Conservation (phyloP, 2,113 vertebrate species). For the Danio rerio region GRCz12tu NC_133184.1:46479001-46479500, state of each 20-base stretch:
- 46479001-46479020: too few species aligned
- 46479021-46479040: too few species aligned
- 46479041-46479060: too few species aligned
- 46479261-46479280: not conserved
- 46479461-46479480: not conserved
- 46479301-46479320: not conserved
- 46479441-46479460: not conserved
- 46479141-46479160: too few species aligned
- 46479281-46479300: not conserved
- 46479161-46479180: too few species aligned
- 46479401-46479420: not conserved
- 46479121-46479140: too few species aligned
- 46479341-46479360: not conserved
- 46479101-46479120: too few species aligned
- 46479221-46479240: not conserved
- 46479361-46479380: not conserved
- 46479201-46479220: not conserved
- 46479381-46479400: not conserved
- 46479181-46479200: not conserved
- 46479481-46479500: not conserved
- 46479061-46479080: too few species aligned
- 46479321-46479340: not conserved
- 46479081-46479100: too few species aligned
- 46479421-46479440: not conserved
- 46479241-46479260: not conserved